Evolutionary conservation across 2,113 vertebrate species (phyloP).

Genomic region (Cryptoleucopteryx plumbea): DNA sequence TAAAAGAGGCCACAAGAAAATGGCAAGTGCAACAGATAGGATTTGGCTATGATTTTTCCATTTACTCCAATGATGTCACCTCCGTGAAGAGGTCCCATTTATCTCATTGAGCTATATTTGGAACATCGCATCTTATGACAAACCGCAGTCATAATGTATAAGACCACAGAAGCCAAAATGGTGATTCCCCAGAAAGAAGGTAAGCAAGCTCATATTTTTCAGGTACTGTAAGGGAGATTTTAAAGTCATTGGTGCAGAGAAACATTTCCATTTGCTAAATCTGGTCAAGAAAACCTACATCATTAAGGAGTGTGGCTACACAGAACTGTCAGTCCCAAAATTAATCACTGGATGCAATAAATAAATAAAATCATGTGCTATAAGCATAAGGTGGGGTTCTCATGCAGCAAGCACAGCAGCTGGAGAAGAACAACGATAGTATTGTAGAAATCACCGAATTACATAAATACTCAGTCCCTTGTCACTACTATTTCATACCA

Average conservation of each 20-base stretch:
- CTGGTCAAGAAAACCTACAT: neutral
- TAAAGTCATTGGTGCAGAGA: neutral
- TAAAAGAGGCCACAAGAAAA: neutral
- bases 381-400: neutral
- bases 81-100: neutral
- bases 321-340: neutral
- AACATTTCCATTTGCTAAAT: neutral
- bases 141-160: fast-evolving
- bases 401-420: neutral
- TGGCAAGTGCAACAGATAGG: neutral
- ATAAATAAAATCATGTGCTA: neutral
- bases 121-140: neutral
- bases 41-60: neutral
- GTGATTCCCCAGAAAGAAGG: neutral
- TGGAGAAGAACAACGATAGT: neutral
- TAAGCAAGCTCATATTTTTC: neutral
- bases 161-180: neutral
- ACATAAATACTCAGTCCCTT: neutral
- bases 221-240: neutral
- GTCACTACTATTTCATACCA: neutral
- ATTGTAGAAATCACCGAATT: neutral
- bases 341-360: neutral
- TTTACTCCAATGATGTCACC: neutral
- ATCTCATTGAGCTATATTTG: neutral
- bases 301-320: neutral